Evolutionary conservation across 2,113 vertebrate genomes (phyloP).

Genomic region (Ploceus nigricollis): DNA sequence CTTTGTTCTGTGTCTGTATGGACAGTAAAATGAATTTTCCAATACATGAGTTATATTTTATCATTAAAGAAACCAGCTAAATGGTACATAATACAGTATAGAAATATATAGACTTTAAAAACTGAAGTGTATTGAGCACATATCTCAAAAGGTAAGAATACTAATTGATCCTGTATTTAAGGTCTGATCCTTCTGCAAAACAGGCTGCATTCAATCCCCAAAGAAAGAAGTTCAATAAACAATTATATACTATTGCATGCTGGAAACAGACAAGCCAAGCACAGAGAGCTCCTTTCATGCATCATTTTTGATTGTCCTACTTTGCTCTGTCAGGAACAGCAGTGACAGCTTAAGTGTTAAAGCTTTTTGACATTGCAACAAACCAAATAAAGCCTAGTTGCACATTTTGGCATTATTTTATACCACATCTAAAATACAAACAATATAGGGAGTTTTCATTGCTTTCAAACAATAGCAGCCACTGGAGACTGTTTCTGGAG

Average conservation of each 20-base stretch:
- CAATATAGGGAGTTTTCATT: background rate
- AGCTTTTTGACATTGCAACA: constrained; percentile 22
- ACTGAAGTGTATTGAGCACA: background rate
- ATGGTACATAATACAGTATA: background rate
- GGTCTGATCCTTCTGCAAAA: background rate
- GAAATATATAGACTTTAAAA: background rate
- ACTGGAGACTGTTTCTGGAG: background rate
- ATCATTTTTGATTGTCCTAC: constrained; percentile 50
- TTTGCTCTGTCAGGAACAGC: constrained; percentile 27
- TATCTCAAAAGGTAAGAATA: background rate
- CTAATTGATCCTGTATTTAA: background rate
- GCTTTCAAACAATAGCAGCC: background rate
- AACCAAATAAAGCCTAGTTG: background rate
- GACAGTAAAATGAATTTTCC: background rate
- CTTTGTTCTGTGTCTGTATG: background rate
- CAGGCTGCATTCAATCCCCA: background rate
- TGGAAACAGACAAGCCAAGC: background rate
- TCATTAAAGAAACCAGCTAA: background rate
- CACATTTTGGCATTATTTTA: constrained; percentile 14
- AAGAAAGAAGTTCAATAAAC: background rate
- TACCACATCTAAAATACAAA: background rate
- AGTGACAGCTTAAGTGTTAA: background rate
- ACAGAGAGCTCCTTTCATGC: background rate
- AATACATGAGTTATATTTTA: background rate
- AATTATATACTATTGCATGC: background rate